Evolutionary conservation across 2,888 invertebrate species (phyloP), one percentile per base, ranked within the genome.

Genomic region (Harpalus rufipes): DNA sequence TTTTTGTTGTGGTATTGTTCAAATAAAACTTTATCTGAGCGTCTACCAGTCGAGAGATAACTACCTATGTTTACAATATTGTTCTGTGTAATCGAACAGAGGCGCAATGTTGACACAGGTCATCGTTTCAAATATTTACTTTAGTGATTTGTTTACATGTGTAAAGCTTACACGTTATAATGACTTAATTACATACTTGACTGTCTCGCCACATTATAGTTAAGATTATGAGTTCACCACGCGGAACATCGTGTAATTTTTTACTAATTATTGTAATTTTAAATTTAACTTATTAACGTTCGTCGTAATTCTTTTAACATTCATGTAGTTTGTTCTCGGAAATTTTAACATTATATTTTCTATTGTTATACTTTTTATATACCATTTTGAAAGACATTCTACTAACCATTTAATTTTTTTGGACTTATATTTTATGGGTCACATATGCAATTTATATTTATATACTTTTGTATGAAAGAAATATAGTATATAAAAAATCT

Each of bases 81-180:
- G 56, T 56, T 59, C 58, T 76, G 82, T 63, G 80, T 61, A 61
- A 80, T 80, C 80, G 59, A 80, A 80, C 41, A 80, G 65, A 56
- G 58, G 65, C 32, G 18, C 63, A 76, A n/a, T 85, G 80, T 85
- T 85, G 85, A 85, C 85, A 59, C 80, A 84, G 85, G 80, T 83
- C 85, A 84, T 63, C 68, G 79, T 65, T 74, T 85, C 85, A 85
- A 85, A 85, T 85, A 85, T 85, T 82, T 85, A 83, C 85, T 78
- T 76, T 76, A 72, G 56, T 82, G 81, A 85, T 83, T 85, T 85
- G 85, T 85, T 79, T 85, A 85, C 81, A 79, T 84, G 63, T 79
- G 78, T 78, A 63, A 74, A 84, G 65, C 84, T 76, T 83, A 58
- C 59, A 63, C 58, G 56, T 78, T 78, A 78, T 84, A 84, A 84